Base-by-base conservation (phyloP, 2,888 invertebrate genomes). In the Phengaris alcon region DNA sequence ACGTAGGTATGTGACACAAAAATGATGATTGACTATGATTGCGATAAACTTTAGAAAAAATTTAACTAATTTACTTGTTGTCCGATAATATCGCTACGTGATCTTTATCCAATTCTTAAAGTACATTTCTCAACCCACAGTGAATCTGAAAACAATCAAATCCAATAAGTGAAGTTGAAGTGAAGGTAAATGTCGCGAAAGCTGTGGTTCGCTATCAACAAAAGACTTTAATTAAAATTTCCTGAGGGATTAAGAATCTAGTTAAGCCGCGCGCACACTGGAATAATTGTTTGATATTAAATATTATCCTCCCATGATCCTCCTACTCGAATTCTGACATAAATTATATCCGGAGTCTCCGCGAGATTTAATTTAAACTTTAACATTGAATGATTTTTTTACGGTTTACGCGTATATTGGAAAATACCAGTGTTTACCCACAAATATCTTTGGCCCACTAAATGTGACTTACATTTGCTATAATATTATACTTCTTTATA, bases 241-340 rank as follows among this genome's bases (percentile, higher is more conserved):
- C 64, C 64, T 12, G 7, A 13, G 44, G 64, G 64, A 64, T 64
- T 64, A 64, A 64, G 64, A 35, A 64, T 64, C 12, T 64, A 44
- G 13, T 64, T 35, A 44, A 64, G 64, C 59, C 77, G 77, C 76
- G 74, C 64, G 74, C 75, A 68, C 12, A 70, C 59, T 15, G 57
- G 70, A 69, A 75, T 72, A 15, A 72, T 54, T 72, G 44, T 55
- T 75, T 46, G 12, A 44, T 64, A 64, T 44, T 64, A 64, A 64
- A 64, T 44, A n/a, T 44, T 44, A 13, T 64, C 64, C 35, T 44
- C 35, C 12, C 12, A 64, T 44, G 15, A 64, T 64, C 64, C 64
- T 64, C 64, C 48, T 48, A 35, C 64, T 64, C 44, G 6, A 15
- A 35, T 13, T 12, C 44, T 12, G 64, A 64, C 13, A 13, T 64